Base-by-base conservation (phyloP, 92 coral and sea anemone genomes). In the Actinernus sp. region DNA sequence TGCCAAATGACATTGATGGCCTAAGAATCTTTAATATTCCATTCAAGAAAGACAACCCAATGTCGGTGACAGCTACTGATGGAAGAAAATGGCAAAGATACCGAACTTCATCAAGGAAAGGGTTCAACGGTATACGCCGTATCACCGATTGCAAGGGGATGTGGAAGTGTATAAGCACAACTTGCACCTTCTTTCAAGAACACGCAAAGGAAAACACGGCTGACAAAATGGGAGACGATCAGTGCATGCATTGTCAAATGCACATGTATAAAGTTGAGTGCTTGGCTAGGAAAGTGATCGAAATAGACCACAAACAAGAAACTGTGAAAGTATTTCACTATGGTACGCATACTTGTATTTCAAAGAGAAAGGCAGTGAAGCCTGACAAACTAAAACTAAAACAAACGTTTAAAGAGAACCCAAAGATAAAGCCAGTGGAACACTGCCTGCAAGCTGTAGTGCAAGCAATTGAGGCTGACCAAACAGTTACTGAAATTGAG, bases 1-100 rank as follows among this genome's bases (percentile, higher is more conserved):
- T 70, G 32, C 66, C 67, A 37, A 55, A 69, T 58, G 50, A 70
- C 66, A 22, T 72, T 50, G 41, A 72, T 36, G 68, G 68, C 47
- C 49, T 72, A 60, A 30, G 70, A 58, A 59, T 72, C 48, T 62
- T 40, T 36, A 59, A 60, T 54, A 44, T 72, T 31, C 67, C 58
- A 11, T 72, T 45, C 59, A 45, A 50, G 48, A 50, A 47, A 50
- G 79, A 72, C 8, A 55, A 11, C 32, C 58, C 48, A 49, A 72
- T 72, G 79, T n/a, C n/a, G n/a, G 46, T 58, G 51, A 72, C 69
- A 50, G 58, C 69, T 21, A 69, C 24, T 32, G 78, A 71, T 47
- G 78, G 78, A 41, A 71, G 78, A 56, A 63, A 63, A 38, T 53
- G 65, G 65, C 25, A 45, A 26, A 31, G 50, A 41, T 68, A 64